phyloP scores from a whole-genome alignment of 2,797 vertebrate species.

The Cirrhinus molitorella region DNA sequence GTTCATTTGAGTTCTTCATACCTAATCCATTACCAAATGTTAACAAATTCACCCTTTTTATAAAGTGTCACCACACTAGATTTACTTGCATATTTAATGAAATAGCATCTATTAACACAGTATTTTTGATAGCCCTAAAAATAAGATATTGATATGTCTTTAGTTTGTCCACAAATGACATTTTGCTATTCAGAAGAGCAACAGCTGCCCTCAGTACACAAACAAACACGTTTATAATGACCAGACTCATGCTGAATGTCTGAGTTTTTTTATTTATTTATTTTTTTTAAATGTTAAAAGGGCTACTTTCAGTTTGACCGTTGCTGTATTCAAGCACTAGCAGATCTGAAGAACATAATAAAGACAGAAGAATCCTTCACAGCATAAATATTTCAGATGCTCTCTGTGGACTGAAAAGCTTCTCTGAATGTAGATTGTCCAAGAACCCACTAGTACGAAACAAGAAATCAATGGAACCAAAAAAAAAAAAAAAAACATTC shows the following conservation, averaged over 20 bases:
- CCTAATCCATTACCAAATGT: background rate
- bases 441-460: conserved; percentile 24
- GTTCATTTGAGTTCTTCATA: background rate
- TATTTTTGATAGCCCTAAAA: too few species aligned
- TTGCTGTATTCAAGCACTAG: background rate
- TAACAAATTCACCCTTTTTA: background rate
- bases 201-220: background rate
- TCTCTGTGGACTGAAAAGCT: conserved; percentile 7
- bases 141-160: too few species aligned
- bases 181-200: background rate
- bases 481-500: conserved; percentile 27
- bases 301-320: background rate
- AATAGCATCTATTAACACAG: background rate
- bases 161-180: too few species aligned
- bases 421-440: conserved; percentile 8
- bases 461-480: conserved; percentile 18
- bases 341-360: conserved; percentile 23
- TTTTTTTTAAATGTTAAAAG: background rate
- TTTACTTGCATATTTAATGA: background rate
- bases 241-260: background rate
- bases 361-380: conserved; percentile 21
- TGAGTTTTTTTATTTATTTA: background rate
- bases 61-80: background rate
- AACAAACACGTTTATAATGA: background rate
- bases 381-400: conserved; percentile 35